Conservation (phyloP, 2,888 invertebrate genomes). For the Cancer borealis region DNA sequence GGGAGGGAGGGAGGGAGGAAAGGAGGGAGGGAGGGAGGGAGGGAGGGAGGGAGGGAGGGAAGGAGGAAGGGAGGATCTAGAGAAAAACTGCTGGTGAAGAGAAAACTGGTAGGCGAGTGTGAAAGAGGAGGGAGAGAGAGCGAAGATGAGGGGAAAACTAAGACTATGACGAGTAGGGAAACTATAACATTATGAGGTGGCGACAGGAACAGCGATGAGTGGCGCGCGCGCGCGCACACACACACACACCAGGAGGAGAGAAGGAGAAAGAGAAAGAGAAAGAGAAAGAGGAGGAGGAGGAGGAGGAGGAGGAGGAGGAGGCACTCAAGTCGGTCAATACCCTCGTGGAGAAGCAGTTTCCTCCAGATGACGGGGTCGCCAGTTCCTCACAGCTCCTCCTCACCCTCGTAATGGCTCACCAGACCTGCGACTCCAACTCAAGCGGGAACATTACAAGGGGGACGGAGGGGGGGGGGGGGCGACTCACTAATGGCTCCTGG, state of each 20-base stretch:
- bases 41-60: too few species aligned
- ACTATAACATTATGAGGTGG: neutral
- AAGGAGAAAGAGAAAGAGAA: neutral
- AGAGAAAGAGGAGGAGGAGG: constrained; percentile 3
- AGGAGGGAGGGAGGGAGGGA: too few species aligned
- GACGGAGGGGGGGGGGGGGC: neutral
- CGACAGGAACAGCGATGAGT: neutral
- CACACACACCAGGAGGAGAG: neutral
- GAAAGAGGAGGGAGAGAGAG: neutral
- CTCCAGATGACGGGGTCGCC: neutral
- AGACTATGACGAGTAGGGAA: neutral
- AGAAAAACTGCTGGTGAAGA: too few species aligned
- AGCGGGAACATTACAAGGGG: neutral
- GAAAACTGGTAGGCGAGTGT: neutral
- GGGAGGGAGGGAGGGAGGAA: too few species aligned
- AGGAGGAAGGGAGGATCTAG: neutral
- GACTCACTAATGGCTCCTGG: neutral
- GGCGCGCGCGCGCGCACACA: neutral
- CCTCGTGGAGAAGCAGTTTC: neutral
- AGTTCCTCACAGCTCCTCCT: constrained; percentile 20
- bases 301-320: constrained; percentile 44
- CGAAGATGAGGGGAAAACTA: neutral
- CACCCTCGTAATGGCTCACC: constrained; percentile 2
- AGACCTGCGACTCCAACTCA: neutral
- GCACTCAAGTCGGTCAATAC: neutral